Evolutionary conservation across 1,140 invertebrate genomes (phyloP), one percentile per base, ranked within the genome.

Genomic region (Temnothorax nylanderi): DNA sequence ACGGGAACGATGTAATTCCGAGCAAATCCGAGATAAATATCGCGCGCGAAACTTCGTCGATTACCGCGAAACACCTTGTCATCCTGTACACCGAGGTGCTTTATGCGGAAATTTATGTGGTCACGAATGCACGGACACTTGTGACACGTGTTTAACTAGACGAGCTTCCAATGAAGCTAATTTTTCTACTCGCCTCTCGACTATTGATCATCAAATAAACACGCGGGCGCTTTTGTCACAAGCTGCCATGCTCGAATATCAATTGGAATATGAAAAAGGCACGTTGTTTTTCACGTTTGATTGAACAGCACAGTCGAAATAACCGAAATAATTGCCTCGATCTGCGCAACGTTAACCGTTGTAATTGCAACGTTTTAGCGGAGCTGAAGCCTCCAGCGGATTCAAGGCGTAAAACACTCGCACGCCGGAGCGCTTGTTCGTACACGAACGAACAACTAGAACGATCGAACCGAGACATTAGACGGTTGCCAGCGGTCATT

Each of bases 391-490:
- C 41, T 8, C 32, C 37, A 32, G 10, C 44, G 47, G 18, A 65
- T 58, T 34, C 67, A 26, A 74, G 80, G 44, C 44, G 69, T 75
- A 67, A 81, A 71, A 71, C 64, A 81, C 49, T 58, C 64, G 47
- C 62, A 18, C 64, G 34, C 49, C 7, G 76, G 18, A 58, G 41
- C 41, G 54, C 80, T 62, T 84, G 69, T 75, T 84, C 49, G 80
- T 84, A 84, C 64, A 65, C 80, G 86, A 82, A 56, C 77, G 85
- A 88, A 81, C 85, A 81, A 88, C 85, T 77, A 64, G 60, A 88
- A 80, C 87, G 82, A 89, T 85, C 86, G 86, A 88, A 89, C 87
- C 88, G 88, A 62, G 85, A 88, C 87, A 86, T 89, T 88, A 88
- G 86, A 67, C 78, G 87, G 72, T 62, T 75, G 76, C 80, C 69